Conservation (phyloP, 30 jellyfish, hydroid and myxozoan genomes). For the Haliclystus octoradiatus region DNA sequence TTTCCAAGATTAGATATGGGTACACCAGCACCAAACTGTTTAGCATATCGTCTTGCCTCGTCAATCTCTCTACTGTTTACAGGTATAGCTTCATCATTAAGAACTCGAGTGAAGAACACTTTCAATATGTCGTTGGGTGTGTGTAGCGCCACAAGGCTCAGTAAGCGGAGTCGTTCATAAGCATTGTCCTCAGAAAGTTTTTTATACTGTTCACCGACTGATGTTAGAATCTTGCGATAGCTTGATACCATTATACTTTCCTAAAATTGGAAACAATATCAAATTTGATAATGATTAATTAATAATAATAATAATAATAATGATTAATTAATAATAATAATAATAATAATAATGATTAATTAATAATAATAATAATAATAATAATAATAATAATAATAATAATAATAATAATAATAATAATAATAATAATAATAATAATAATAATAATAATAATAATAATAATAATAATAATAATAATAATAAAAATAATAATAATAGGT, state of each 20-base stretch:
- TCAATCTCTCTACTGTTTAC: constrained; percentile 67
- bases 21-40: constrained; percentile 81
- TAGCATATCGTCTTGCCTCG: constrained; percentile 73
- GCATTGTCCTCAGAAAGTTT: constrained; percentile 31
- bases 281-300: too few relatives aligned
- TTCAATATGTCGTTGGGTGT: constrained; percentile 61
- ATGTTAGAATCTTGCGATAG: constrained; percentile 31
- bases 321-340: too few relatives aligned
- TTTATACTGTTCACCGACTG: constrained; percentile 42
- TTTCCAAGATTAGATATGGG: constrained; percentile 36
- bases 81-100: constrained; percentile 35
- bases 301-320: too few relatives aligned
- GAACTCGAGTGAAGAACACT: too few relatives aligned
- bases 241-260: constrained; percentile 43
- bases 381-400: too few relatives aligned
- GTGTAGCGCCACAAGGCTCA: constrained; percentile 61
- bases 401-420: too few relatives aligned
- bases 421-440: too few relatives aligned
- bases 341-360: too few relatives aligned
- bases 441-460: too few relatives aligned
- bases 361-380: too few relatives aligned
- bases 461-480: background rate
- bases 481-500: background rate
- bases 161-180: constrained; percentile 50
- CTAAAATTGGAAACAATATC: background rate